phyloP scores from a whole-genome alignment of 2,888 invertebrate species.

The Cheilosia soror region DNA sequence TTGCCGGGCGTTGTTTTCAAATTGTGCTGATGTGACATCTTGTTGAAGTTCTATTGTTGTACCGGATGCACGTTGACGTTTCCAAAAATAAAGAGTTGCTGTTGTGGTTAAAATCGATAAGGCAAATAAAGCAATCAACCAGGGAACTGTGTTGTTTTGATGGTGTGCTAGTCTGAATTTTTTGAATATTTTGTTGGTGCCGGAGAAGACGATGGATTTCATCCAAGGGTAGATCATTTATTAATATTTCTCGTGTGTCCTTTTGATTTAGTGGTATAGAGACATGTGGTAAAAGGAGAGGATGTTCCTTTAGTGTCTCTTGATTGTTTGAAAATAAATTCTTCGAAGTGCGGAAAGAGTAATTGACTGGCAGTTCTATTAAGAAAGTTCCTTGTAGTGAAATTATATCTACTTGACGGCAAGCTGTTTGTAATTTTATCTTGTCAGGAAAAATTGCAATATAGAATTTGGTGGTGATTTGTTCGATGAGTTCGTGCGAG shows the following conservation, averaged over 20 bases:
- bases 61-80: neutral
- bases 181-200: conserved; percentile 10
- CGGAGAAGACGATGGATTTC: conserved; percentile 14
- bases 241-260: conserved; percentile 15
- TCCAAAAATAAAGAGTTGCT: neutral
- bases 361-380: conserved; percentile 26
- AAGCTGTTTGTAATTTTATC: conserved; percentile 23
- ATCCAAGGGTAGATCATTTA: conserved; percentile 27
- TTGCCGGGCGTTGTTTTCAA: conserved; percentile 1
- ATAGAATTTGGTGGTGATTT: conserved; percentile 10
- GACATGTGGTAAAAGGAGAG: conserved; percentile 16
- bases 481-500: conserved; percentile 16
- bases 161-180: conserved; percentile 19
- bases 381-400: conserved; percentile 17
- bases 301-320: conserved; percentile 21
- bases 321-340: conserved; percentile 17
- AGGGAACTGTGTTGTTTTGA: conserved; percentile 14
- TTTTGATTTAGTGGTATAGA: conserved; percentile 10
- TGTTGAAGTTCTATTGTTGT: conserved; percentile 1
- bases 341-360: conserved; percentile 24
- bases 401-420: conserved; percentile 14
- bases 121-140: neutral
- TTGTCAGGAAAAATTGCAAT: conserved; percentile 23
- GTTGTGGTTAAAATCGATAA: neutral
- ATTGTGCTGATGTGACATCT: neutral